Conservation (phyloP, 2,113 vertebrate species). For the Hemiscyllium ocellatum region DNA sequence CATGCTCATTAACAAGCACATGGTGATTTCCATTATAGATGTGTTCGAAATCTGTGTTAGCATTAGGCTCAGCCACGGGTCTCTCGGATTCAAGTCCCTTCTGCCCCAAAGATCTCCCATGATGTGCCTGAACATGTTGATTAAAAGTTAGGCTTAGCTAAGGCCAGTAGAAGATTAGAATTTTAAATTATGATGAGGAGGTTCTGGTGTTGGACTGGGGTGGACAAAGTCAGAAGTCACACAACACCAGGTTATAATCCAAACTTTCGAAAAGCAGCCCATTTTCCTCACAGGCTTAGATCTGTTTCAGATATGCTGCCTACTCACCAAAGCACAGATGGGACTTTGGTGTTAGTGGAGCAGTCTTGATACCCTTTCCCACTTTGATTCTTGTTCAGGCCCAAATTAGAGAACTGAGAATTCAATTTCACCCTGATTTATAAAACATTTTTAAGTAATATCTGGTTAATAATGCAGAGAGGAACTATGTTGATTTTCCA, state of each 20-base stretch:
- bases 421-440: background rate
- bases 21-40: background rate
- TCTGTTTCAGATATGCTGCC: background rate
- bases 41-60: background rate
- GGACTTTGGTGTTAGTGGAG: background rate
- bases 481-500: background rate
- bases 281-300: background rate
- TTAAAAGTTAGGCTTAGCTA: background rate
- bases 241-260: too few relatives aligned
- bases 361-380: background rate
- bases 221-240: too few relatives aligned
- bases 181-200: background rate
- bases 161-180: background rate
- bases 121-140: too few relatives aligned
- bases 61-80: background rate
- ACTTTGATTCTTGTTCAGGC: background rate
- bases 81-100: too few relatives aligned
- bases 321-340: background rate
- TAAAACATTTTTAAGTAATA: background rate
- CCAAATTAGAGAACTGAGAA: background rate
- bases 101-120: too few relatives aligned
- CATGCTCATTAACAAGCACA: constrained; percentile 3
- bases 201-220: too few relatives aligned
- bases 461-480: background rate
- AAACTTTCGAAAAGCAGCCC: too few relatives aligned